phyloP scores from a whole-genome alignment of 92 coral and sea anemone species.

The Umimayanthus kanabou region DNA sequence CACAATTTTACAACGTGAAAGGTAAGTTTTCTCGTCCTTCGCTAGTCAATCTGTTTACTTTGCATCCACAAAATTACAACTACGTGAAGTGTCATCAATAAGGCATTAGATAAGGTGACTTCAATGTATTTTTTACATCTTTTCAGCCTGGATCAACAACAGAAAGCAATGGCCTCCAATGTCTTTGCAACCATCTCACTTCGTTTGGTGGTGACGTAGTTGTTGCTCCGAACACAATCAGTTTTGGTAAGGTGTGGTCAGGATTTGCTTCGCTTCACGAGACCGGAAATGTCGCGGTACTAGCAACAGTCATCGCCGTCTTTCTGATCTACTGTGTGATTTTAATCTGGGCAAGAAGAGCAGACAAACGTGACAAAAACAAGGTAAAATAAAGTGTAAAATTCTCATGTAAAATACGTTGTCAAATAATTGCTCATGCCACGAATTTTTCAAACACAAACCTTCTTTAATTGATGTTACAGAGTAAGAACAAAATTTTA shows the following conservation, averaged over 20 bases:
- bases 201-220: constrained; percentile 47
- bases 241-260: constrained; percentile 40
- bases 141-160: constrained; percentile 33
- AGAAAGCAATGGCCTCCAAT: background rate
- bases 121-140: background rate
- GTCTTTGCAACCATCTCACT: constrained; percentile 45
- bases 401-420: background rate
- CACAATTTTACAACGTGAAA: no score
- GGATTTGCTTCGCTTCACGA: constrained; percentile 39
- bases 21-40: no score
- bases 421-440: background rate
- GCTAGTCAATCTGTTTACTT: no score
- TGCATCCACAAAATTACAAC: no score
- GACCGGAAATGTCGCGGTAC: constrained; percentile 40
- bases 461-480: background rate
- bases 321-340: constrained; percentile 27
- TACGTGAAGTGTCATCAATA: background rate
- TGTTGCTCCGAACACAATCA: constrained; percentile 48
- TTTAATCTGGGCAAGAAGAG: constrained; percentile 47
- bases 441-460: background rate
- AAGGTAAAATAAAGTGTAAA: constrained; percentile 7
- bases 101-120: no score
- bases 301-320: constrained; percentile 37
- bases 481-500: no score
- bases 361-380: constrained; percentile 41